Evolutionary conservation across 2,113 vertebrate species (phyloP).

Genomic region (Dromas ardeola): DNA sequence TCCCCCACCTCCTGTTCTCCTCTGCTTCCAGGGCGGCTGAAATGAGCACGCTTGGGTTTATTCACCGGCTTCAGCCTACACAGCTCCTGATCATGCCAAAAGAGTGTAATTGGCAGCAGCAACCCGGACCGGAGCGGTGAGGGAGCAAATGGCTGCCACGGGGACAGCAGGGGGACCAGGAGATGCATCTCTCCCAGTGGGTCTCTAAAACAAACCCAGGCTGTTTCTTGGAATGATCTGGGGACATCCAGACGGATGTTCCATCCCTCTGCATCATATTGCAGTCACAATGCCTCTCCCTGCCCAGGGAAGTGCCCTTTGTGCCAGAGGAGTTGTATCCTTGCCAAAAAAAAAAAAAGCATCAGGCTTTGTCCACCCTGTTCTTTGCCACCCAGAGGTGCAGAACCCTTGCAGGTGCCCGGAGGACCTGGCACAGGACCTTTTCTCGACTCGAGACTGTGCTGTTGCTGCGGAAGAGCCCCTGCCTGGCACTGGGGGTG

Average conservation of each 20-base stretch:
- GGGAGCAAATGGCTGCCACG: not conserved
- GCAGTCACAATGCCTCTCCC: fast-evolving
- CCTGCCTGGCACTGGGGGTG: not conserved
- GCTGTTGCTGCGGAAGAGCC: fast-evolving
- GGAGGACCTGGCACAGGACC: not conserved
- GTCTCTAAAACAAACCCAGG: not conserved
- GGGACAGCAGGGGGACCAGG: not conserved
- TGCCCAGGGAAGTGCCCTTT: not conserved
- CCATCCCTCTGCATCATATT: not conserved
- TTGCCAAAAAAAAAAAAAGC: not conserved
- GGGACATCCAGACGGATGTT: not conserved
- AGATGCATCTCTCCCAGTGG: not conserved
- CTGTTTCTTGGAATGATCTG: not conserved
- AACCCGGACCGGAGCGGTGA: not conserved
- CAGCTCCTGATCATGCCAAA: conserved; percentile 12
- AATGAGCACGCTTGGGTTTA: conserved; percentile 19
- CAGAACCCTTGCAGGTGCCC: not conserved
- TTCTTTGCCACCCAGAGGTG: not conserved
- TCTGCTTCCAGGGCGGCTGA: conserved; percentile 34
- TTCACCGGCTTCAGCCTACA: conserved; percentile 26
- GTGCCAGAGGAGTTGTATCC: not conserved
- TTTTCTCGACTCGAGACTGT: not conserved
- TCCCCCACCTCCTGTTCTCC: not conserved
- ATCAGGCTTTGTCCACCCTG: not conserved
- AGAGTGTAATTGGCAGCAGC: not conserved